Percentiles rank a stretch among this genome's conserved stretches.
Conservation (phyloP, 2,797 vertebrate species). For the Pagetopsis macropterus region DNA sequence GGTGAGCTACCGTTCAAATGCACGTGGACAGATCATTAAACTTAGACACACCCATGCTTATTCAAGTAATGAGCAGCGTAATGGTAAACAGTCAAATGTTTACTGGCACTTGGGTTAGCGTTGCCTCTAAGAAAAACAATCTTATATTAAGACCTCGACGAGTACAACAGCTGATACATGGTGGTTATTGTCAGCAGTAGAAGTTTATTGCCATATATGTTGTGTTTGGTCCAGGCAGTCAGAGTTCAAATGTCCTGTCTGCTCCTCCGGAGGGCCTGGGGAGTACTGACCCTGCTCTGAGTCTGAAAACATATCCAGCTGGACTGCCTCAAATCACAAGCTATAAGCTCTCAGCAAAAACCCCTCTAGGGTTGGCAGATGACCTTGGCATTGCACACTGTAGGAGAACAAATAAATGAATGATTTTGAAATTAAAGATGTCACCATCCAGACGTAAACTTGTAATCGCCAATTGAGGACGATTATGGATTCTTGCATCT, state of each 20-base stretch:
- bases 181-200: background rate
- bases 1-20: conserved; percentile 4
- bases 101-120: conserved; percentile 2
- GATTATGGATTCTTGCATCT: conserved; percentile 20
- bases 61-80: conserved; percentile 35
- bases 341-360: conserved; percentile 32
- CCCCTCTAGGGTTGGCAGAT: conserved; percentile 9
- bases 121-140: conserved; percentile 17
- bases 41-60: conserved; percentile 11
- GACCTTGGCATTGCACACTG: conserved; percentile 15
- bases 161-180: background rate
- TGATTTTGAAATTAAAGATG: conserved; percentile 38
- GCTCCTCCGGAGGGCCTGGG: background rate
- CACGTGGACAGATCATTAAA: conserved; percentile 19
- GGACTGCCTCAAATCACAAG: conserved; percentile 25
- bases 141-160: conserved; percentile 31
- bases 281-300: conserved; percentile 25
- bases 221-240: conserved; percentile 4
- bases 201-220: background rate
- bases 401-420: conserved; percentile 6
- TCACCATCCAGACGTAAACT: conserved; percentile 17
- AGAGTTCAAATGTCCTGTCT: conserved; percentile 16
- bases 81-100: conserved; percentile 39
- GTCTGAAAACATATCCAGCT: conserved; percentile 32
- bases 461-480: conserved; percentile 39